phyloP scores from a whole-genome alignment of 1,140 invertebrate genomes.

The Caenorhabditis tropicalis region DNA sequence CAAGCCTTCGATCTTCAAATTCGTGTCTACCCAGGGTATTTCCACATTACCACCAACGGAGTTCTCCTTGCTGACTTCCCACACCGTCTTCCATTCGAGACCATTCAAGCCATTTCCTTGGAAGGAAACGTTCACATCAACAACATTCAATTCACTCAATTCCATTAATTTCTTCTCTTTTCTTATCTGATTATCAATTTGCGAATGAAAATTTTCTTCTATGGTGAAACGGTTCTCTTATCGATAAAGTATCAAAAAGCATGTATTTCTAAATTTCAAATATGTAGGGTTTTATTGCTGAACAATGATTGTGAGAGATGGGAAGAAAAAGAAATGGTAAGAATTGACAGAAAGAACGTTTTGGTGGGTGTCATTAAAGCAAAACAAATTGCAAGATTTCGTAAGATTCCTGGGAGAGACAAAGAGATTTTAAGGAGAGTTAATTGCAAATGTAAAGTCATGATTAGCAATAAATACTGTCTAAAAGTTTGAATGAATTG shows the following conservation, averaged over 20 bases:
- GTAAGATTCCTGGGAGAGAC: no score
- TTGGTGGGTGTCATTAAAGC: background rate
- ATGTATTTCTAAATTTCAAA: background rate
- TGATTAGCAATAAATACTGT: no score
- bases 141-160: constrained; percentile 25
- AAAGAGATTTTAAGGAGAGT: no score
- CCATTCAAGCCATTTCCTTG: background rate
- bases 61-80: constrained; percentile 31
- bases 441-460: no score
- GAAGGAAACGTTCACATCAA: constrained; percentile 19
- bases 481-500: no score
- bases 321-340: background rate
- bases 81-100: constrained; percentile 34
- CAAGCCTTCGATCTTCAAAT: constrained; percentile 35
- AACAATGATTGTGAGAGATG: background rate
- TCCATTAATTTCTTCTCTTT: background rate
- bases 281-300: background rate
- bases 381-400: no score
- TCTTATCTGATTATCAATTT: background rate
- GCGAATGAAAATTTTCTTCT: background rate
- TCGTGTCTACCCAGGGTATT: constrained; percentile 27
- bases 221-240: background rate
- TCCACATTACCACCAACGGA: constrained; percentile 32
- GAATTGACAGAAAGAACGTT: no score
- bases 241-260: background rate